phyloP scores from a whole-genome alignment of 2,113 vertebrate genomes.

The Lampris megalopsis region DNA sequence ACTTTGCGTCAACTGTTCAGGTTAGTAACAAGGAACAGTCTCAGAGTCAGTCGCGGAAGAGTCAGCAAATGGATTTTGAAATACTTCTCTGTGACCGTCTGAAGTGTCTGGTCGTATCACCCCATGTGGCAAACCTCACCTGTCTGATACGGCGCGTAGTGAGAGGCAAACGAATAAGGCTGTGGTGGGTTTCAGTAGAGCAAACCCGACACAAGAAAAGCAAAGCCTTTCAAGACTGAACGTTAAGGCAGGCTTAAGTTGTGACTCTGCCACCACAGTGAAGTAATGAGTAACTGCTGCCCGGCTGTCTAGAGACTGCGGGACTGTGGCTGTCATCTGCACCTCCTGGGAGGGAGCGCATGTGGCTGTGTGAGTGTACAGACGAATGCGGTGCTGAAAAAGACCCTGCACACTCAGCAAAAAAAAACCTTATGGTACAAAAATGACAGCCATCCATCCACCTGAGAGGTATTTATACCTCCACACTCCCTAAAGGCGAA shows the following conservation, averaged over 20 bases:
- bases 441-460: slow-evolving; percentile 16
- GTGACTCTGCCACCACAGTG: no score
- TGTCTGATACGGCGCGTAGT: no score
- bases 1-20: no score
- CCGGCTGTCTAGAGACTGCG: slow-evolving; percentile 1
- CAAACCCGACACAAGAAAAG: no score
- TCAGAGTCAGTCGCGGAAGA: background rate
- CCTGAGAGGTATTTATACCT: slow-evolving; percentile 9
- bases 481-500: slow-evolving; percentile 27
- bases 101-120: no score
- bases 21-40: no score
- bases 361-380: slow-evolving; percentile 38
- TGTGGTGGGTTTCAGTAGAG: no score
- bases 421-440: slow-evolving; percentile 22
- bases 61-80: background rate
- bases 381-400: slow-evolving; percentile 12
- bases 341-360: slow-evolving; percentile 52
- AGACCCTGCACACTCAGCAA: slow-evolving; percentile 34
- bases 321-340: background rate
- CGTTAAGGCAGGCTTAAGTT: no score
- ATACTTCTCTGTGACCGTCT: no score
- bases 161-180: no score
- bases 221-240: no score
- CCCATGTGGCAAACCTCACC: no score
- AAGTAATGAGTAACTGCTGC: background rate